Base-by-base conservation (phyloP, 1,140 invertebrate species). In the Ceratina australensis region DNA sequence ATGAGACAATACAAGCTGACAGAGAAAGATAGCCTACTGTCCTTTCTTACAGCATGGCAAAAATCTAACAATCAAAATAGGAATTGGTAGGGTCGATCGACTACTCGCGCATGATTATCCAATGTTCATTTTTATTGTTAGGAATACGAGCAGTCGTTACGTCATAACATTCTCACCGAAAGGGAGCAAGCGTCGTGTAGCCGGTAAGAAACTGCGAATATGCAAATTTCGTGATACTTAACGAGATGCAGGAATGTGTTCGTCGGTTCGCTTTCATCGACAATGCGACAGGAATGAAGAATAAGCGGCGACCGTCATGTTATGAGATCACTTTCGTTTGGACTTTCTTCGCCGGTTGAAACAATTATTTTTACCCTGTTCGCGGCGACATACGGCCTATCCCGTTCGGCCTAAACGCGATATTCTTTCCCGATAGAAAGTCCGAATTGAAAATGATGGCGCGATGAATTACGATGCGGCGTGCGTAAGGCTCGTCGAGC, bases 271-370 rank as follows among this genome's bases (percentile, higher is more conserved):
- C 87, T 81, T 85, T 85, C 82, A 72, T 84, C 65, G 78, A 24
- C 82, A 78, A 81, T 83, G 78, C 78, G 82, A 75, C 73, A 2
- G n/a, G 83, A 85, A 84, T 84, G 47, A 54, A 47, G 66, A 84
- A 85, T 84, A 73, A 84, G 66, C 60, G 66, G 66, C 52, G 50
- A 26, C 13, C 63, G 60, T 10, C 79, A 57, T 68, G 26, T 82
- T 71, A 69, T 56, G 64, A 75, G 83, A 86, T 87, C 83, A 86
- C 87, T 88, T 86, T 88, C 87, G 67, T 87, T n/a, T 87, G 71
- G 24, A 85, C 80, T 87, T 88, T 87, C 82, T 83, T 86, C 80
- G 59, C 4, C 57, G 50, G 52, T 13, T 28, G 64, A 60, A 47
- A 63, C 57, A 71, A 81, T 56, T 80, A n/a, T n/a, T 80, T 52